phyloP scores from a whole-genome alignment of 1,140 invertebrate genomes.

The Galleria mellonella region DNA sequence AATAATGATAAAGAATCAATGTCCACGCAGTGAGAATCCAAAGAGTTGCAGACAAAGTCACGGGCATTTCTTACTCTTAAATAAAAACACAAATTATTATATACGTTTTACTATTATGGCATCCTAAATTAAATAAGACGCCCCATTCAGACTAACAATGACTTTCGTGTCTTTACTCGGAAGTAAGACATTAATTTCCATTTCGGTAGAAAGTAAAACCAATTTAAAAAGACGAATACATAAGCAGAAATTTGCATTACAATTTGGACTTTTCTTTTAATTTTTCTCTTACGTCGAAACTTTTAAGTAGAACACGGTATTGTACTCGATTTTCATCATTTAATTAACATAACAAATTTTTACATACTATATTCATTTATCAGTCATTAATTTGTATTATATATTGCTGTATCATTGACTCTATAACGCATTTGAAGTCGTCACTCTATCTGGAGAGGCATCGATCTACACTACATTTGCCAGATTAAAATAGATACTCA shows the following conservation, averaged over 20 bases:
- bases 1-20: too few relatives aligned
- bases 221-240: slow-evolving; percentile 47
- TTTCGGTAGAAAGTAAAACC: slow-evolving; percentile 43
- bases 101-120: slow-evolving; percentile 3
- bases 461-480: too few relatives aligned
- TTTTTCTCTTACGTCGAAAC: slow-evolving; percentile 21
- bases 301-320: slow-evolving; percentile 18
- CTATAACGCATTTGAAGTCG: too few relatives aligned
- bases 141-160: slow-evolving; percentile 23
- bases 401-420: too few relatives aligned
- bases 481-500: too few relatives aligned
- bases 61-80: too few relatives aligned
- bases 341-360: slow-evolving; percentile 11
- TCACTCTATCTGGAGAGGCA: too few relatives aligned
- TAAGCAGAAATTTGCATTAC: slow-evolving; percentile 52
- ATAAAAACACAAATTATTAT: too few relatives aligned
- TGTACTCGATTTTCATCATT: slow-evolving; percentile 18
- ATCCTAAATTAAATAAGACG: slow-evolving; percentile 23
- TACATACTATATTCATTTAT: too few relatives aligned
- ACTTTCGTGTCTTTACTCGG: slow-evolving; percentile 25
- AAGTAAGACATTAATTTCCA: slow-evolving; percentile 57
- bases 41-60: too few relatives aligned
- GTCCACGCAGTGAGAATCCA: too few relatives aligned
- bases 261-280: slow-evolving; percentile 35
- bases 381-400: too few relatives aligned